phyloP scores from a whole-genome alignment of 1,140 invertebrate species.

The Pentalonia nigronervosa region DNA sequence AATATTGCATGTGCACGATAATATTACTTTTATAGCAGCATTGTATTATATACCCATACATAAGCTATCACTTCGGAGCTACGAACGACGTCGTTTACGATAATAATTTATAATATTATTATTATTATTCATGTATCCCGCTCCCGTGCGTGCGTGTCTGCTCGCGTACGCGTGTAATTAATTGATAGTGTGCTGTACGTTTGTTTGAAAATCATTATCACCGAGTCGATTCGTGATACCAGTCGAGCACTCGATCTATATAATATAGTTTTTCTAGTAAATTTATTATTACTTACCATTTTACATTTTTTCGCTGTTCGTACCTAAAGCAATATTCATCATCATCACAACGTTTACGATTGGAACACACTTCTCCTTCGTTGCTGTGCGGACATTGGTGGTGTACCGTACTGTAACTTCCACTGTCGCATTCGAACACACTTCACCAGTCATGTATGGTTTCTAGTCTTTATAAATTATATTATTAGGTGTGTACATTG shows the following conservation, averaged over 20 bases:
- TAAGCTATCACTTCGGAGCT: no score
- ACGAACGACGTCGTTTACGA: no score
- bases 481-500: not conserved
- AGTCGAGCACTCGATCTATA: not conserved
- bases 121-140: not conserved
- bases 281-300: not conserved
- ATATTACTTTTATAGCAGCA: no score
- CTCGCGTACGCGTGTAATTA: not conserved
- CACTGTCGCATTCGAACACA: not conserved
- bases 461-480: not conserved
- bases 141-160: not conserved
- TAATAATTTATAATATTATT: not conserved
- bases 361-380: not conserved
- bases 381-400: not conserved
- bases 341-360: not conserved
- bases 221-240: not conserved
- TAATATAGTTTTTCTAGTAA: not conserved
- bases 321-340: not conserved
- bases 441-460: not conserved
- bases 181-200: not conserved
- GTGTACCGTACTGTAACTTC: not conserved
- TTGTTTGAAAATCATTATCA: conserved; percentile 3
- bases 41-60: no score
- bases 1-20: no score
- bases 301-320: not conserved